Evolutionary conservation across 2,113 vertebrate genomes (phyloP).

Genomic region (Megaleporinus macrocephalus): DNA sequence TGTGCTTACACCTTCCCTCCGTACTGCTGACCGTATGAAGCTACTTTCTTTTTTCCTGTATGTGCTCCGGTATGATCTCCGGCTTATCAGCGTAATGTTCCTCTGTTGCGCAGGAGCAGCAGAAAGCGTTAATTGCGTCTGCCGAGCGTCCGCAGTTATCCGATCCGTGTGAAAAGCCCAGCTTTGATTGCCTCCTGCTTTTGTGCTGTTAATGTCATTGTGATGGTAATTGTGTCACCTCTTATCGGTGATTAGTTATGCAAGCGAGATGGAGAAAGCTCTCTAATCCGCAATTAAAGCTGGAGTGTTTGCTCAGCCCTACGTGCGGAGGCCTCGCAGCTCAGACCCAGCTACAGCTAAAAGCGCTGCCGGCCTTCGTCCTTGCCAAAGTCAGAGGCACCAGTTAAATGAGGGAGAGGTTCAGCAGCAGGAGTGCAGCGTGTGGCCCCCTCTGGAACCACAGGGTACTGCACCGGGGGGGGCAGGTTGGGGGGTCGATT

Average conservation of each 20-base stretch:
- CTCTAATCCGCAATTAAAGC: constrained; percentile 66
- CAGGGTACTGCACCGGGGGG: not conserved
- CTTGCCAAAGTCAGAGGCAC: constrained; percentile 32
- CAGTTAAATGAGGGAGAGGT: constrained; percentile 8
- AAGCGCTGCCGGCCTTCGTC: constrained; percentile 4
- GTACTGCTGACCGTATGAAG: not conserved
- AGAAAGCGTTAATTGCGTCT: not conserved
- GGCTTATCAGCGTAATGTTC: not conserved
- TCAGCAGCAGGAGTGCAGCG: constrained; percentile 8
- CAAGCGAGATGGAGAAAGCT: constrained; percentile 42
- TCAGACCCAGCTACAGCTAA: not conserved
- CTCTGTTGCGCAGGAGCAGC: not conserved
- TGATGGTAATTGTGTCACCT: constrained; percentile 72
- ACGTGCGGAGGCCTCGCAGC: constrained; percentile 11
- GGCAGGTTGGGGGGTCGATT: too few relatives aligned
- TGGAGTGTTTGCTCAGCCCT: constrained; percentile 46
- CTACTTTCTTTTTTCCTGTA: not conserved
- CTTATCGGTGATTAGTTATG: constrained; percentile 77
- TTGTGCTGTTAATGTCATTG: constrained; percentile 63
- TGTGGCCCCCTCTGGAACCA: constrained; percentile 3
- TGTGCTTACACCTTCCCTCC: not conserved
- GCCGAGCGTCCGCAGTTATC: not conserved
- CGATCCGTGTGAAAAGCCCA: constrained; percentile 41
- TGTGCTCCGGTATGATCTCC: not conserved
- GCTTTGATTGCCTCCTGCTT: constrained; percentile 48